A percentile compares a stretch with the other conserved stretches of the same genome.
These are phyloP conservation scores for Drosophila koepferae DNA, from an alignment of 2,888 invertebrate species.

Conservation along the genomic window DNA sequence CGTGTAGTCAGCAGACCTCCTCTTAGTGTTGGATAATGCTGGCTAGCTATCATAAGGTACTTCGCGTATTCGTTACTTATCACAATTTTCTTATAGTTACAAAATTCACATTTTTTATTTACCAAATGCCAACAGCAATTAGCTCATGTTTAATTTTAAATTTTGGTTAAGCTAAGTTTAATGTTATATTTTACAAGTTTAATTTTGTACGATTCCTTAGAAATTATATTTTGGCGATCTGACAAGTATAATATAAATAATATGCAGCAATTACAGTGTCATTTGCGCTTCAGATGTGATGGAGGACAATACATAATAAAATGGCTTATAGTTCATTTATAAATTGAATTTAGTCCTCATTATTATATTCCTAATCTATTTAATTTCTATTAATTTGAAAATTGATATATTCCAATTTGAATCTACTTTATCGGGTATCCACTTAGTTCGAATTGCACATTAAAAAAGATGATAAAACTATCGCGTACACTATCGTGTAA, in stretches of 20 bases:
- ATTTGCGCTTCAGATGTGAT: too few relatives aligned
- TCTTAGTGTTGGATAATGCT: constrained; percentile 28
- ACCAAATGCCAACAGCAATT: background rate
- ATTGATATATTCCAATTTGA: too few relatives aligned
- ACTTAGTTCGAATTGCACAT: constrained; percentile 21
- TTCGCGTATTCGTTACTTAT: background rate
- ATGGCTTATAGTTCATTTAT: background rate
- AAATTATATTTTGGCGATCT: background rate
- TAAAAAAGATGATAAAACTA: constrained; percentile 8
- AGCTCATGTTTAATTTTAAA: too few relatives aligned
- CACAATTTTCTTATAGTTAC: background rate
- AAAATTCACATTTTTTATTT: background rate
- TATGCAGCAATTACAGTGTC: background rate
- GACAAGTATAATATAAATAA: background rate
- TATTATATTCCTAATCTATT: too few relatives aligned
- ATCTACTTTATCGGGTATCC: background rate
- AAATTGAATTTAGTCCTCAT: background rate
- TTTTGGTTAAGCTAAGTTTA: too few relatives aligned
- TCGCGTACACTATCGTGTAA: constrained; percentile 17
- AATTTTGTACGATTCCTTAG: too few relatives aligned
- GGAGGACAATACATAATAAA: too few relatives aligned
- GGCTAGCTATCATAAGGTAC: background rate
- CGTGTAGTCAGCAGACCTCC: constrained; percentile 26
- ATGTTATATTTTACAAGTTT: too few relatives aligned
- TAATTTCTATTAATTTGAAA: too few relatives aligned